A percentile compares a stretch with the other conserved stretches of the same genome.
Evolutionary conservation across 2,113 vertebrate genomes (phyloP).

Genomic region (Macquaria australasica): DNA sequence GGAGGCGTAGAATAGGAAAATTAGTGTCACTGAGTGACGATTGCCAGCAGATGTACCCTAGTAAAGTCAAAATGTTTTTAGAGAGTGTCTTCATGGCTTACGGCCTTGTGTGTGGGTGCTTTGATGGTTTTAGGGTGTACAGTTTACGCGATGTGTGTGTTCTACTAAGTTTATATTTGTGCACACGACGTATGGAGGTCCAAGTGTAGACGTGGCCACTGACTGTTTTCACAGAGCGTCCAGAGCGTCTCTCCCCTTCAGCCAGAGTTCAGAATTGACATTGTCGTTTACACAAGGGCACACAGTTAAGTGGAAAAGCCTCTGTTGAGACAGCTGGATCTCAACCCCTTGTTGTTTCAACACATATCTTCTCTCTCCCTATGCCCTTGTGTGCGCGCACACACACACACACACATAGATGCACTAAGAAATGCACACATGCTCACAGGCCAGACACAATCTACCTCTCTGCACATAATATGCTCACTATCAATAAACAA

Average conservation of each 20-base stretch:
- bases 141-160: constrained; percentile 55
- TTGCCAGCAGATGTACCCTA: constrained; percentile 61
- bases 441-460: constrained; percentile 24
- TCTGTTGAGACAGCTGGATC: constrained; percentile 83
- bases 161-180: constrained; percentile 29
- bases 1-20: constrained; percentile 61
- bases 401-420: constrained; percentile 21
- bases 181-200: constrained; percentile 49
- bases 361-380: constrained; percentile 69
- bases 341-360: constrained; percentile 75
- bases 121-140: constrained; percentile 57
- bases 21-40: constrained; percentile 37
- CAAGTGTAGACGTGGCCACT: constrained; percentile 78
- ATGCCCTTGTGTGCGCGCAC: constrained; percentile 25
- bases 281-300: constrained; percentile 81
- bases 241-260: constrained; percentile 40
- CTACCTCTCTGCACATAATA: constrained; percentile 37
- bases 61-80: constrained; percentile 48
- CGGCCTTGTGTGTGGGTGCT: constrained; percentile 45
- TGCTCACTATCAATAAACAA: constrained; percentile 66
- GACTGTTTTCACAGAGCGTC: constrained; percentile 51
- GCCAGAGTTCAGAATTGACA: constrained; percentile 67
- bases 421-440: constrained; percentile 38
- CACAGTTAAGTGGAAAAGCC: constrained; percentile 80
- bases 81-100: constrained; percentile 38